Percentiles rank a stretch among this genome's conserved stretches.
Conservation (phyloP, 2,113 vertebrate species). For the Cheilinus undulatus region DNA sequence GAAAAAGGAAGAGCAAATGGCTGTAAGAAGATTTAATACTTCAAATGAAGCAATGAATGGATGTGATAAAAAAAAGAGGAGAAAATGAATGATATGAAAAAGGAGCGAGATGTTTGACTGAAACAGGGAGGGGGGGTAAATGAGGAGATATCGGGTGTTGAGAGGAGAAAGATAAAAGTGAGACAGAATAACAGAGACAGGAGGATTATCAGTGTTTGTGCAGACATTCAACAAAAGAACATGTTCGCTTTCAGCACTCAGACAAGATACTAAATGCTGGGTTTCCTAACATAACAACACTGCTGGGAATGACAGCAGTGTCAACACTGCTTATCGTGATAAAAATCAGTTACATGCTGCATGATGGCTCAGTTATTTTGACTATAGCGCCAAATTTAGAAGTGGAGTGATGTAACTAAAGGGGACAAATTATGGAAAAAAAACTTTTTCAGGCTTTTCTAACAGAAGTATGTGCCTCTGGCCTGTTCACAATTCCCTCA, state of each 20-base stretch:
- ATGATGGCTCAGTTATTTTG: too few species aligned
- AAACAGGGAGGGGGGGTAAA: background rate
- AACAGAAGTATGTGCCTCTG: too few species aligned
- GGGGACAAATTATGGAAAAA: too few species aligned
- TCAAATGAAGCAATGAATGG: background rate
- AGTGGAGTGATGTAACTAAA: too few species aligned
- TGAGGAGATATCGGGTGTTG: background rate
- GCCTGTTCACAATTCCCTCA: too few species aligned
- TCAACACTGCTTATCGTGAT: background rate
- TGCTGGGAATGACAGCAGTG: background rate
- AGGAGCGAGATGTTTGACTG: background rate
- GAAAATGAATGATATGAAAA: too few species aligned
- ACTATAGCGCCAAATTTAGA: too few species aligned
- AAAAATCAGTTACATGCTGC: too few species aligned
- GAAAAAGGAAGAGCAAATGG: background rate
- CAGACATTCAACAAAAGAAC: constrained; percentile 6
- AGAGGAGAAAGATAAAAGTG: constrained; percentile 19
- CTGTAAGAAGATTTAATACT: background rate
- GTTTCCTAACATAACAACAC: background rate
- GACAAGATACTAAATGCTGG: background rate
- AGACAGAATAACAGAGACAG: constrained; percentile 3
- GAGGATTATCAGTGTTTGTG: constrained; percentile 26
- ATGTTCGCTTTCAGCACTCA: constrained; percentile 14
- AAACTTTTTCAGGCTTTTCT: too few species aligned
- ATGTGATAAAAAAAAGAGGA: too few species aligned